Conservation (phyloP, 2,113 vertebrate species). For the Trachemys scripta region DNA sequence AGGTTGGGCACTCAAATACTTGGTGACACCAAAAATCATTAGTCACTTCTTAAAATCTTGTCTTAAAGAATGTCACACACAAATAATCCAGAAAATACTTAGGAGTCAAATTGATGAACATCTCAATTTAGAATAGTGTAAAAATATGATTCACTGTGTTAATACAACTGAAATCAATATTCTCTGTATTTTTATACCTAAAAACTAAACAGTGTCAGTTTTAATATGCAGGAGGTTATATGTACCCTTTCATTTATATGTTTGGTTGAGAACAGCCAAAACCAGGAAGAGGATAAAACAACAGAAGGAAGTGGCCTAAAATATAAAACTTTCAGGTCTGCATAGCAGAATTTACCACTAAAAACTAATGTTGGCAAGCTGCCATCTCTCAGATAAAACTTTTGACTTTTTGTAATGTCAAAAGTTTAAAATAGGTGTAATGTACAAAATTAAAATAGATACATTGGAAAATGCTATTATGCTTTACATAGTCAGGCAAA, state of each 20-base stretch:
- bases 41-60: constrained; percentile 22
- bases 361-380: constrained; percentile 28
- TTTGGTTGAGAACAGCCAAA: constrained; percentile 78
- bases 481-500: not conserved
- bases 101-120: not conserved
- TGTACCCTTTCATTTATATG: not conserved
- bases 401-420: no score
- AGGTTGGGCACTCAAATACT: not conserved
- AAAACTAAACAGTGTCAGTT: constrained; percentile 17
- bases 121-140: not conserved
- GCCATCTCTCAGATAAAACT: constrained; percentile 46
- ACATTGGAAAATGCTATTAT: constrained; percentile 19
- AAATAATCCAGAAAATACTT: constrained; percentile 14
- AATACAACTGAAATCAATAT: constrained; percentile 32
- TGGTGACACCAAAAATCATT: constrained; percentile 7
- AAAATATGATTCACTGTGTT: not conserved
- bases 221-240: constrained; percentile 17
- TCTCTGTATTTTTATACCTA: constrained; percentile 20
- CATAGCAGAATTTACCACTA: constrained; percentile 47
- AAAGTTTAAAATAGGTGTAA: not conserved
- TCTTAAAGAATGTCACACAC: not conserved
- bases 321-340: constrained; percentile 67
- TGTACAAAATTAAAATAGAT: constrained; percentile 10
- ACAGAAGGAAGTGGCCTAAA: constrained; percentile 78
- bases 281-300: constrained; percentile 79